Evolutionary conservation across 2,888 invertebrate genomes (phyloP), one percentile per base, ranked within the genome.

Genomic region (Trichogramma dendrolimi): DNA sequence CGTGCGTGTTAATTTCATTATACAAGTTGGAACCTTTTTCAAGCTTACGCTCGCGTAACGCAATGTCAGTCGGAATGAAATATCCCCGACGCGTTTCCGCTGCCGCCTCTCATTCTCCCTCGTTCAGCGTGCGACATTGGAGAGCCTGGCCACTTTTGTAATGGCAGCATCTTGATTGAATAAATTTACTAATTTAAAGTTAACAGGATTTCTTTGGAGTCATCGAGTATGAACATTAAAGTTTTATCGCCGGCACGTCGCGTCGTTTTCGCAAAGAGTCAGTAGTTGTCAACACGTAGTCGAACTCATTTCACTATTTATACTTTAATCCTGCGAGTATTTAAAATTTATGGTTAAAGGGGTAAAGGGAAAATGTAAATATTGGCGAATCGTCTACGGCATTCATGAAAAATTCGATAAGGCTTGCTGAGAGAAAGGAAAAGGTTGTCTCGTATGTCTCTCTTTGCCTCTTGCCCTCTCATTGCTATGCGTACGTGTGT

Each of bases 231-330:
- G 27, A 27, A 27, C 27, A 27, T 27, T 27, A 27, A 27, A 27
- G 27, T 27, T 27, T 27, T 27, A 27, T 27, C 27, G 1, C 3
- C 27, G 2, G 27, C 27, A 27, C 27, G 27, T 27, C 27, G 2
- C 27, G 1, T 27, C 3, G 27, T 27, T 27, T 27, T 27, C 27
- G 27, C 3, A 27, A 3, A 27, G 27, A 27, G 27, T 27, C 1
- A 27, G 27, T 27, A 27, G 27, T 27, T 27, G 27, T 43, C 53
- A 5, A 14, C 11, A 1, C 11, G 48, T 6, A 6, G 5, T 10
- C 46, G 39, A 11, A 46, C 52, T 49, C 46, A 55, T 65, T 53
- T 57, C 46, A 56, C 53, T 61, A 59, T 64, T 61, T 61, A 64
- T 61, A 59, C 41, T 47, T 52, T 51, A 56, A 61, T 61, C 47